Base-by-base conservation (phyloP, 2,113 vertebrate genomes). In the Abramis brama region DNA sequence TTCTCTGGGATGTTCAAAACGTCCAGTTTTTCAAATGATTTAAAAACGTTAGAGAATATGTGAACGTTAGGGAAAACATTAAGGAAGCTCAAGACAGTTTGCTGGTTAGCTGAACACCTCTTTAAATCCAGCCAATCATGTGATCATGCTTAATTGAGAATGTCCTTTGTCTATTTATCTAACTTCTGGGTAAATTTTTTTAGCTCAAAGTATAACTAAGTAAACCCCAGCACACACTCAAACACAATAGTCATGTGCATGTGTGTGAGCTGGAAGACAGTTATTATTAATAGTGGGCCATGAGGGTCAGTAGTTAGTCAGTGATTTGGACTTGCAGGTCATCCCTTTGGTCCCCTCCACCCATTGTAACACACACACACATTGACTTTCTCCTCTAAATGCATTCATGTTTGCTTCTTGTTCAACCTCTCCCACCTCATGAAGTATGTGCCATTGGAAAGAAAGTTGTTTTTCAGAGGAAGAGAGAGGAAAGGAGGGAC, bases 291-390 rank as follows among this genome's bases (percentile, higher is more conserved):
- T 78, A 71, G 88, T 90, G 84, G 86, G 88, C 82, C 91, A 92
- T 90, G 84, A 90, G 91, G 91, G 93, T 92, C 92, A 92, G 80
- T 50, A 80, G 60, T 86, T 81, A 76, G 81, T 87, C 39, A 80
- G 43, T 79, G 47, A 57, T 70, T 47, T 60, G 74, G 8, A 68
- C 78, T 84, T 50, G 45, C 27, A 43, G 60, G 47, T 79, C 78
- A 66, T 19, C 47, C 68, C 30, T 78, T 74, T 45, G 50, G 78
- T 79, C 62, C 71, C 52, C 50, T 23, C 74, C 45, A 76, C 70
- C 71, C 83, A 77, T 17, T 36, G 27, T 30, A 82, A 25, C 60
- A 79, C 76, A 62, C 66, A 10, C 66, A 21, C 66, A 57, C 71
- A 79, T 45, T 25, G 13, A 45, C 25, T 36, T 76, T 75, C 85